These are phyloP conservation scores for Drosophila percnosoma DNA, from an alignment of 2,888 invertebrate species.

Conservation along the genomic window DNA sequence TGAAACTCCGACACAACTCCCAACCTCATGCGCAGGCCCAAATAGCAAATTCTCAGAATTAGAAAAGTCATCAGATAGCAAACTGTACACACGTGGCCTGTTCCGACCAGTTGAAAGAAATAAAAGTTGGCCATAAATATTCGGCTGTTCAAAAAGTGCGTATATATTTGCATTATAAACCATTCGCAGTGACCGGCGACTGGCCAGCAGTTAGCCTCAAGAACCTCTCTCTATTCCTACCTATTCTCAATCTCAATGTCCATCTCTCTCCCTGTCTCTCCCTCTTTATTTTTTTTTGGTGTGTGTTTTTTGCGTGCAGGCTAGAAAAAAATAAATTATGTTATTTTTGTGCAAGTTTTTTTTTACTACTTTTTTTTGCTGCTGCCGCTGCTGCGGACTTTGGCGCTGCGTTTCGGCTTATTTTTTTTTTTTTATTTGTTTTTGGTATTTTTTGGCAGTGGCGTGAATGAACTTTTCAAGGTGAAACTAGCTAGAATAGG, in stretches of 20 bases:
- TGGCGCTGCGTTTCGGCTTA: slow-evolving; percentile 74
- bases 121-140: slow-evolving; percentile 56
- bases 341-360: slow-evolving; percentile 81
- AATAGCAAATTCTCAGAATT: slow-evolving; percentile 26
- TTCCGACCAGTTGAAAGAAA: slow-evolving; percentile 7
- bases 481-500: slow-evolving; percentile 81
- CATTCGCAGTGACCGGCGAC: slow-evolving; percentile 46
- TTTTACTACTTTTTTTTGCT: slow-evolving; percentile 46
- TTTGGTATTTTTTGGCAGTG: slow-evolving; percentile 47
- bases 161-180: slow-evolving; percentile 77
- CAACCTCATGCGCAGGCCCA: background rate
- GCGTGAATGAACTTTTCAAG: slow-evolving; percentile 84
- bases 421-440: slow-evolving; percentile 13
- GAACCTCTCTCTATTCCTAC: background rate
- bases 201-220: slow-evolving; percentile 31
- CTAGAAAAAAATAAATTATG: slow-evolving; percentile 73
- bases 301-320: slow-evolving; percentile 66
- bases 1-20: background rate
- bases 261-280: background rate
- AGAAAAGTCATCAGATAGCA: background rate
- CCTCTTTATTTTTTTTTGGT: slow-evolving; percentile 6
- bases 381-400: slow-evolving; percentile 51
- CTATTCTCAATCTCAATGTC: background rate
- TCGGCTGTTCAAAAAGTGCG: slow-evolving; percentile 58
- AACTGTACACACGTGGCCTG: slow-evolving; percentile 40